These are phyloP conservation scores for Anastrepha ludens DNA, from an alignment of 1,140 invertebrate species.

Conservation along the genomic window DNA sequence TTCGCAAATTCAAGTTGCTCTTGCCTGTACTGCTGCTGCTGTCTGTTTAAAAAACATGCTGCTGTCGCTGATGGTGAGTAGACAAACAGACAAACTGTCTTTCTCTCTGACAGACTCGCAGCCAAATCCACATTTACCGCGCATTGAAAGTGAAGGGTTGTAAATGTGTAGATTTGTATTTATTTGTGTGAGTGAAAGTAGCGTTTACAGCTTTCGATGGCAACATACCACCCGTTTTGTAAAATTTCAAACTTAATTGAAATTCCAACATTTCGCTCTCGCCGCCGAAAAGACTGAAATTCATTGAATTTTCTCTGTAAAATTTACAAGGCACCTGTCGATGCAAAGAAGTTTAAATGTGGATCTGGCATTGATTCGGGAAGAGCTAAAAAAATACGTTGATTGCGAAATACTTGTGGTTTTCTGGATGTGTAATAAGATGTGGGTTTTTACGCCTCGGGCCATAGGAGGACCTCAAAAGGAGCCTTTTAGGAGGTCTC, in stretches of 20 bases:
- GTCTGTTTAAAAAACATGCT: neutral
- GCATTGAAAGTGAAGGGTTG: slow-evolving; percentile 32
- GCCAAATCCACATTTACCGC: neutral
- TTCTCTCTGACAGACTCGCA: neutral
- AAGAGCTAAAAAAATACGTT: too few species aligned
- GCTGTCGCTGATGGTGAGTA: neutral
- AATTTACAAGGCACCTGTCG: too few species aligned
- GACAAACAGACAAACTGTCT: neutral
- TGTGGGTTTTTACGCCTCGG: too few species aligned
- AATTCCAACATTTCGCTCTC: slow-evolving; percentile 8
- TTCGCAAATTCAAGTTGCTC: neutral
- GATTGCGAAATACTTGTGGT: too few species aligned
- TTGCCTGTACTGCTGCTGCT: neutral
- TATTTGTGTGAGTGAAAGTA: neutral
- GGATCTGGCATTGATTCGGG: too few species aligned
- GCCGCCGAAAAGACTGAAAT: neutral
- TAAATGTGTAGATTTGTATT: neutral
- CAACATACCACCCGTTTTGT: neutral
- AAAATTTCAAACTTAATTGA: slow-evolving; percentile 34
- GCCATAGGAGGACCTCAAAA: too few species aligned
- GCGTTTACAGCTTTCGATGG: neutral
- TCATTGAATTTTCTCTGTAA: neutral
- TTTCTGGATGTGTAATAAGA: too few species aligned
- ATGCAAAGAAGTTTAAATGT: too few species aligned
- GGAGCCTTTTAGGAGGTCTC: too few species aligned